These are phyloP conservation scores for Ia io DNA, from an alignment of 2,113 vertebrate genomes.

Conservation along the genomic window DNA sequence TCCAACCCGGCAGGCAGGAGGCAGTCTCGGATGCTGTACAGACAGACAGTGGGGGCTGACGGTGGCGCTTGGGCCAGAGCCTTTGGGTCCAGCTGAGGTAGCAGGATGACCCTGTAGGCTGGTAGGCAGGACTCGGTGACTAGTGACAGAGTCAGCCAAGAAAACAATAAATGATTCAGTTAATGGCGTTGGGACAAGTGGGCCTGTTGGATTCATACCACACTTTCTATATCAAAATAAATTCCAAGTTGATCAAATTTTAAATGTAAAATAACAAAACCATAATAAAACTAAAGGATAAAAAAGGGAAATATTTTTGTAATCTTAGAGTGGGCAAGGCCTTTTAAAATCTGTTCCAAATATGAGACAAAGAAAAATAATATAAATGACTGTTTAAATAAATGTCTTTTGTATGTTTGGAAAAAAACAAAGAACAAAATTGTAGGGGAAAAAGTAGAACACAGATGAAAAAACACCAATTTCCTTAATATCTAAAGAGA, in stretches of 20 bases:
- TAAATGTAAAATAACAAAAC: not conserved
- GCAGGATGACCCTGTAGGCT: not conserved
- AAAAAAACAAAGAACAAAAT: conserved; percentile 19
- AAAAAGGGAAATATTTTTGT: not conserved
- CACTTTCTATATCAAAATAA: not conserved
- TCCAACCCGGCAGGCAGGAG: not conserved
- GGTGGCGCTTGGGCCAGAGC: not conserved
- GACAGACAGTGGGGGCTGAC: not conserved
- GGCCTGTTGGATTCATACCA: not conserved
- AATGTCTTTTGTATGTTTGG: not conserved
- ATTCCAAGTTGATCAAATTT: not conserved
- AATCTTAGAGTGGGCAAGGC: not conserved
- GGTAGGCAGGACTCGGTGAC: not conserved
- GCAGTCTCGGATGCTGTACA: not conserved
- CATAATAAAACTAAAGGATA: not conserved
- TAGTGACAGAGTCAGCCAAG: not conserved
- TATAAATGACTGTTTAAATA: not conserved
- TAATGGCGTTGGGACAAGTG: not conserved
- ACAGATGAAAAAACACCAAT: not conserved
- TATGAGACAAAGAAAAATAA: not conserved
- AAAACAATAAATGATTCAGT: not conserved
- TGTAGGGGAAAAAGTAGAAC: not conserved
- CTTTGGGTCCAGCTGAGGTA: not conserved
- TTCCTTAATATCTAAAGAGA: not conserved
- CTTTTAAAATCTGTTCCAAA: conserved; percentile 19